These are phyloP conservation scores for Drosophila kurseongensis DNA, from an alignment of 1,140 invertebrate species.

Conservation along the genomic window DNA sequence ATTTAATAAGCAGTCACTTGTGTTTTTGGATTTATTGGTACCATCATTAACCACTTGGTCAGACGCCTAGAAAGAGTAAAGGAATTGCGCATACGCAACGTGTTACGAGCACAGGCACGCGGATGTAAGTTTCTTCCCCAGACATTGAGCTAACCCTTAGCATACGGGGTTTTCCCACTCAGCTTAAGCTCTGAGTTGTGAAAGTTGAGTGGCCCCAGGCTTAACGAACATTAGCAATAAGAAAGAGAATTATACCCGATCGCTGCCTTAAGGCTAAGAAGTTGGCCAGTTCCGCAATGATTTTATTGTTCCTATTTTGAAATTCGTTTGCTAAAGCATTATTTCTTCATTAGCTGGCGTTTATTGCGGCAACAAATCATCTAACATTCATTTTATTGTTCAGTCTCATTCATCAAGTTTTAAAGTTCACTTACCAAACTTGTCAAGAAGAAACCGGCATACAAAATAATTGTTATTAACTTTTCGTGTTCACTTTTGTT, in stretches of 20 bases:
- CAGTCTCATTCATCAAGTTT: constrained; percentile 28
- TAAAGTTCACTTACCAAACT: constrained; percentile 75
- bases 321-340: not conserved
- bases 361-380: constrained; percentile 10
- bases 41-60: constrained; percentile 2
- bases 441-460: constrained; percentile 67
- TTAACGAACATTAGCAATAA: not conserved
- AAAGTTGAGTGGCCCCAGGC: constrained; percentile 29
- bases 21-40: not conserved
- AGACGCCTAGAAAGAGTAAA: not conserved
- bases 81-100: constrained; percentile 60
- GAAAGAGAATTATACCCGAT: constrained; percentile 25
- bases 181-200: constrained; percentile 34
- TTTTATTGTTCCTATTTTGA: constrained; percentile 15
- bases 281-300: constrained; percentile 37
- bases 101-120: constrained; percentile 27
- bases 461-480: constrained; percentile 39
- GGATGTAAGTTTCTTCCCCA: constrained; percentile 28
- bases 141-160: constrained; percentile 12
- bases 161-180: constrained; percentile 52
- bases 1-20: not conserved
- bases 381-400: constrained; percentile 14
- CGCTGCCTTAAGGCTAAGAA: constrained; percentile 8
- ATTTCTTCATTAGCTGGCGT: constrained; percentile 23
- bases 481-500: constrained; percentile 9